phyloP scores from a whole-genome alignment of 2,113 vertebrate genomes.

The Lota lota region DNA sequence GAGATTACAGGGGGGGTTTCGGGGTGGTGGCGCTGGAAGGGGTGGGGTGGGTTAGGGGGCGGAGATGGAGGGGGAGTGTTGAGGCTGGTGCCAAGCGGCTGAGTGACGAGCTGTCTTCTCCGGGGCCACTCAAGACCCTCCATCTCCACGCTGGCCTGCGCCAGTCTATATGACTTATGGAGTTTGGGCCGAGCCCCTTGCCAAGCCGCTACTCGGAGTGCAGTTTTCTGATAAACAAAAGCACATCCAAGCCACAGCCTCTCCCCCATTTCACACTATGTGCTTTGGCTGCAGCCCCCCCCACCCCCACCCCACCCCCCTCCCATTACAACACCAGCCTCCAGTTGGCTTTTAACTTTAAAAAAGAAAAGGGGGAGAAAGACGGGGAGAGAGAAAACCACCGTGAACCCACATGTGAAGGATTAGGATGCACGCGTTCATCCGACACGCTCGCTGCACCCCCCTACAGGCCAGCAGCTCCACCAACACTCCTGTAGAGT shows the following conservation, averaged over 20 bases:
- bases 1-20: constrained; percentile 56
- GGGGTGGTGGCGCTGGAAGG: no score
- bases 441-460: constrained; percentile 74
- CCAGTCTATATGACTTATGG: constrained; percentile 81
- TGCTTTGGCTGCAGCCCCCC: constrained; percentile 79
- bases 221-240: constrained; percentile 86
- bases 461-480: constrained; percentile 54
- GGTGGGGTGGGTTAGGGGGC: no score
- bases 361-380: constrained; percentile 44
- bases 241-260: constrained; percentile 82
- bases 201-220: constrained; percentile 81
- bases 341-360: constrained; percentile 78
- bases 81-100: constrained; percentile 63
- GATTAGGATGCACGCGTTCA: constrained; percentile 79
- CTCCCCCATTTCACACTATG: constrained; percentile 85
- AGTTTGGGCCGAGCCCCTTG: constrained; percentile 72
- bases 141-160: constrained; percentile 63
- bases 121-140: constrained; percentile 62
- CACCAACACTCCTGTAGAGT: constrained; percentile 42
- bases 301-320: constrained; percentile 80
- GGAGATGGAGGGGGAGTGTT: constrained; percentile 19
- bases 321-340: constrained; percentile 74
- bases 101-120: constrained; percentile 60
- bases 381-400: neutral
- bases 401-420: constrained; percentile 74